A percentile compares a stretch with the other conserved stretches of the same genome.
These are phyloP conservation scores for Darevskia mixta DNA, from an alignment of 2,797 vertebrate genomes.

Conservation along the genomic window DNA sequence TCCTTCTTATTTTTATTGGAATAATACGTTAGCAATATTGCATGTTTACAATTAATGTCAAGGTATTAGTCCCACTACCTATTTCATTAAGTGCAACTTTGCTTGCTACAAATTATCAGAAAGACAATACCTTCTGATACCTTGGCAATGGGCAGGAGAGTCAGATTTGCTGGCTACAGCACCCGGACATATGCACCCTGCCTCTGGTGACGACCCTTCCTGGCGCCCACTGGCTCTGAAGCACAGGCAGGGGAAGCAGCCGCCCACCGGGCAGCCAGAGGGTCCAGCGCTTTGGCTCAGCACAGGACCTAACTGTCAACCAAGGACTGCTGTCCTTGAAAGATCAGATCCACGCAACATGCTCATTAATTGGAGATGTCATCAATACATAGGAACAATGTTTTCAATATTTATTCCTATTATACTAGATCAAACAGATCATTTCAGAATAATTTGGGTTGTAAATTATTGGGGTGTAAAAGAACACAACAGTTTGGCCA, in stretches of 20 bases:
- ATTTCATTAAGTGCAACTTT: neutral
- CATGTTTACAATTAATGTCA: slow-evolving; percentile 35
- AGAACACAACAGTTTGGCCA: slow-evolving; percentile 22
- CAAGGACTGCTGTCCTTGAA: neutral
- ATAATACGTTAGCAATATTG: neutral
- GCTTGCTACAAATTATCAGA: neutral
- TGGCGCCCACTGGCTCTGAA: neutral
- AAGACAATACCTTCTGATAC: neutral
- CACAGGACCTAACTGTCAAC: neutral
- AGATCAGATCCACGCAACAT: slow-evolving; percentile 5
- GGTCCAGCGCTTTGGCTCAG: neutral
- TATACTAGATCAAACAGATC: slow-evolving; percentile 7
- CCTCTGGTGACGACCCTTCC: neutral
- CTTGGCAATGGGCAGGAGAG: neutral
- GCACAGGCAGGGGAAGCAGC: neutral
- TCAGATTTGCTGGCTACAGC: slow-evolving; percentile 2
- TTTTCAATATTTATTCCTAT: slow-evolving; percentile 4
- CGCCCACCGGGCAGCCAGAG: no score
- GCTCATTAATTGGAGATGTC: slow-evolving; percentile 9
- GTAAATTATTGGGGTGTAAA: neutral
- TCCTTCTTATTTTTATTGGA: neutral
- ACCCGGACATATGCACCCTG: neutral
- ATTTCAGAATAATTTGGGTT: slow-evolving; percentile 49
- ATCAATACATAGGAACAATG: slow-evolving; percentile 21
- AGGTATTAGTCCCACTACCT: neutral